Evolutionary conservation across 2,113 vertebrate species (phyloP).

Genomic region (Pardalotus punctatus): DNA sequence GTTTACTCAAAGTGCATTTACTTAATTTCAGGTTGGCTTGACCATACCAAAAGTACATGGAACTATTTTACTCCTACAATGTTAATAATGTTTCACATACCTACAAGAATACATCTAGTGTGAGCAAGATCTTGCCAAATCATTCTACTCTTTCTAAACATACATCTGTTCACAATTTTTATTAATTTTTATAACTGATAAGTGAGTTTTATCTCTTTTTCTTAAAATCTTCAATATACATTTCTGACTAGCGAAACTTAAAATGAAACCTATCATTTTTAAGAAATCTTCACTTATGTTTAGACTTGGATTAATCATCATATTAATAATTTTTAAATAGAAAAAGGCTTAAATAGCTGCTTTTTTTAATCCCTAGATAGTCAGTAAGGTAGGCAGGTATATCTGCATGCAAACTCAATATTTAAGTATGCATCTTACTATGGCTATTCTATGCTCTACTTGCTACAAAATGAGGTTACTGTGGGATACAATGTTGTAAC

Average conservation of each 20-base stretch:
- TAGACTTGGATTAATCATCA: background rate
- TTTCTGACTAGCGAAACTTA: background rate
- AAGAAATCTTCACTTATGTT: background rate
- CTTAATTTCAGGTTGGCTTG: background rate
- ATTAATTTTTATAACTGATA: background rate
- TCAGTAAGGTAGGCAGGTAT: background rate
- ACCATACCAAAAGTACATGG: background rate
- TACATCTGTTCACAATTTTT: background rate
- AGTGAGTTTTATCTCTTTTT: background rate
- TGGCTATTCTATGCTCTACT: rapidly evolving
- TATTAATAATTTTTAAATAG: background rate
- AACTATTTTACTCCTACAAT: background rate
- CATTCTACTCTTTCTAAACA: background rate
- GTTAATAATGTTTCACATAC: background rate
- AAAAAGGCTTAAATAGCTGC: background rate
- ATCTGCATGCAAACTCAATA: background rate
- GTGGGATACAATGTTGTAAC: background rate
- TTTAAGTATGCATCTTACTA: background rate
- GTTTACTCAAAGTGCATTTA: background rate
- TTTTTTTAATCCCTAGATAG: background rate
- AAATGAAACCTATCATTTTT: background rate
- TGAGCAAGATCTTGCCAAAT: background rate
- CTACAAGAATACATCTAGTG: background rate
- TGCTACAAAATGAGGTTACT: background rate
- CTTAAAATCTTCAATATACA: background rate